Evolutionary conservation across 2,888 invertebrate species (phyloP), one percentile per base, ranked within the genome.

Genomic region (Campoplex capitator): DNA sequence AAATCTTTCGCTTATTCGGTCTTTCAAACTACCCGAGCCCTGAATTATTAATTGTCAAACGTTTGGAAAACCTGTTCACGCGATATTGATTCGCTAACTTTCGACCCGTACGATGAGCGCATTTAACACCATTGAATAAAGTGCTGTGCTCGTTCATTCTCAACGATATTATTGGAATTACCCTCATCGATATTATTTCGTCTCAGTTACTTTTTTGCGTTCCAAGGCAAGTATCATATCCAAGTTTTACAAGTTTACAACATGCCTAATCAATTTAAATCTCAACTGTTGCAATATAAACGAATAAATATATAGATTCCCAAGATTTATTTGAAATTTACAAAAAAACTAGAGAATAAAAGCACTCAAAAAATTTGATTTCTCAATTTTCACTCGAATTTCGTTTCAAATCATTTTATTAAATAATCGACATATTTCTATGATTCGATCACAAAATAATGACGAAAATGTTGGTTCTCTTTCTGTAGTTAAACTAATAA

Each of bases 61-160:
- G 68, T 77, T 73, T 68, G 32, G 13, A 35, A 9, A 73, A 42
- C 18, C n/a, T 18, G 67, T 74, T 54, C 70, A 80, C 84, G 84
- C 70, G 75, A 80, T 76, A 86, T 83, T 76, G 83, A 86, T 85
- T 76, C 11, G 13, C 51, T 38, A 65, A 71, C n/a, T 23, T 56
- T 79, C 79, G 74, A 79, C 54, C 45, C 68, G 51, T 65, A 18
- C 83, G 70, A 79, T 75, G 45, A 71, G 16, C 58, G 48, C 32
- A 51, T 51, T 65, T 65, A 62, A 42, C 62, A 65, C 67, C 35
- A n/a, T 32, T 32, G 28, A 75, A 42, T 42, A 42, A 23, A 58
- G 75, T 75, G 75, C 38, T 58, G 42, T 23, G 32, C 18, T 0
- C 18, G 8, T 1, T 7, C 32, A 13, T 62, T 62, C 7, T 28